Percentiles rank a stretch among this genome's conserved stretches.
phyloP scores from a whole-genome alignment of 2,797 vertebrate species.

The Enteromius radiatus region DNA sequence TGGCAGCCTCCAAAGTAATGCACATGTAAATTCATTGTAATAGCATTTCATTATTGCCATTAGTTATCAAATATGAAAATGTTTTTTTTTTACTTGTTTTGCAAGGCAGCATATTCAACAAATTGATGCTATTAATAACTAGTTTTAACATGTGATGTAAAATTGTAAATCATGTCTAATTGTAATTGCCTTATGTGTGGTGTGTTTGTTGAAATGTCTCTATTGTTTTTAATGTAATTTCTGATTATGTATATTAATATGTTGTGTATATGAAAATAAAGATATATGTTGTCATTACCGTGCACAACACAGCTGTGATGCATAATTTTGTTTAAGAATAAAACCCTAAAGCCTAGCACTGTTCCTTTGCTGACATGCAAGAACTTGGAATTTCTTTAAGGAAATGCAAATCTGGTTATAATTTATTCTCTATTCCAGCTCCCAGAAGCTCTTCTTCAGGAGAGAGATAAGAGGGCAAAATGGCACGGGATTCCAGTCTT shows the following conservation, averaged over 20 bases:
- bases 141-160: not conserved
- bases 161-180: not conserved
- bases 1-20: not conserved
- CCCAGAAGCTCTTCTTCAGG: constrained; percentile 87
- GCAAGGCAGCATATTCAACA: not conserved
- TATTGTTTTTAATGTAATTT: not conserved
- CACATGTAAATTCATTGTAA: not conserved
- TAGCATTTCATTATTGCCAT: not conserved
- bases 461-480: constrained; percentile 92
- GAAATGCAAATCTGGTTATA: not conserved
- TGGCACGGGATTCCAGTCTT: constrained; percentile 96
- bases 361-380: not conserved
- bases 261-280: not conserved
- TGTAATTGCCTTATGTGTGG: too few relatives aligned
- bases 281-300: not conserved
- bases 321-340: not conserved
- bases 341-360: not conserved
- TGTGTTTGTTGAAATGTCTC: not conserved
- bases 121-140: not conserved
- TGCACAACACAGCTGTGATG: not conserved
- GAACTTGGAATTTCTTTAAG: not conserved
- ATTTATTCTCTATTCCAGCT: constrained; percentile 75
- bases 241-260: not conserved
- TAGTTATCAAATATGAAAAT: not conserved
- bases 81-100: not conserved